Evolutionary conservation across 1,140 invertebrate genomes (phyloP).

Genomic region (Aphaenogaster ashmeadi): DNA sequence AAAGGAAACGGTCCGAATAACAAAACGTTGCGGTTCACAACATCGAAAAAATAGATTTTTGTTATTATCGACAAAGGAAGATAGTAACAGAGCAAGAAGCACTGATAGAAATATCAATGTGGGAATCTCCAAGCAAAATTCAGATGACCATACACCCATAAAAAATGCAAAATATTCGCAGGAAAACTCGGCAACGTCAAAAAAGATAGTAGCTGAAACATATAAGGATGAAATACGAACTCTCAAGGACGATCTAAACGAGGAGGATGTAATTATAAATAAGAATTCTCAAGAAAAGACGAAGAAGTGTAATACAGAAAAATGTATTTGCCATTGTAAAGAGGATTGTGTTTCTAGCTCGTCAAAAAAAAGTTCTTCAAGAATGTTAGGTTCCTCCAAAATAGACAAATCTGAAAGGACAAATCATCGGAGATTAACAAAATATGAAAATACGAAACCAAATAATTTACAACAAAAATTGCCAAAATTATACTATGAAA

Average conservation of each 20-base stretch:
- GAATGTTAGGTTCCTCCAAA: not conserved
- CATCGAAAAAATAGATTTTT: not conserved
- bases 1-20: slow-evolving; percentile 2
- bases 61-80: slow-evolving; percentile 24
- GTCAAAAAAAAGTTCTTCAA: not conserved
- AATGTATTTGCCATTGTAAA: slow-evolving; percentile 76
- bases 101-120: slow-evolving; percentile 6
- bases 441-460: not conserved
- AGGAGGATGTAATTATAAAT: not conserved
- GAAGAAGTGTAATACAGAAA: slow-evolving; percentile 46
- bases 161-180: not conserved
- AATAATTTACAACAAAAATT: not conserved
- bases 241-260: not conserved
- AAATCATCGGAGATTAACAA: not conserved
- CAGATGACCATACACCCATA: not conserved
- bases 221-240: not conserved
- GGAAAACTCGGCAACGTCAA: not conserved
- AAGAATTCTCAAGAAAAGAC: not conserved
- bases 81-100: not conserved
- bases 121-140: slow-evolving; percentile 2
- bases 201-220: not conserved
- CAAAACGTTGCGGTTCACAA: slow-evolving; percentile 70
- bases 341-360: not conserved
- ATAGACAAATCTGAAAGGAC: not conserved
- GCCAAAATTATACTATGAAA: not conserved